A percentile compares a stretch with the other conserved stretches of the same genome.
Conservation (phyloP, 2,888 invertebrate genomes). For the Criorhina ranunculi region DNA sequence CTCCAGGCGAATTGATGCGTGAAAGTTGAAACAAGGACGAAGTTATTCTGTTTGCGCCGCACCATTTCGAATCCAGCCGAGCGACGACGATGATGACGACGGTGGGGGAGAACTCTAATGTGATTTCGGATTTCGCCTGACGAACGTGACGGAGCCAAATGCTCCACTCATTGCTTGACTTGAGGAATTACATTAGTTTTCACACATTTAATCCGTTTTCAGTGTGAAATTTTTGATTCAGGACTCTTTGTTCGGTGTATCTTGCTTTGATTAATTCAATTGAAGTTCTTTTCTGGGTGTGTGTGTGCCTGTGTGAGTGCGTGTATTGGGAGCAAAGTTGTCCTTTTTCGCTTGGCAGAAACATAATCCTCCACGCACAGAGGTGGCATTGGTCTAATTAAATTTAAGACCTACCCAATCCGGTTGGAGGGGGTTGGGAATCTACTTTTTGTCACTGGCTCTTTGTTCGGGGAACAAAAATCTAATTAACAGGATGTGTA, state of each 20-base stretch:
- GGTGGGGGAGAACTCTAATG: not conserved
- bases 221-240: slow-evolving; percentile 31
- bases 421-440: not conserved
- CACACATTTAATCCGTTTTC: slow-evolving; percentile 24
- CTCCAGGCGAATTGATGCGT: slow-evolving; percentile 6
- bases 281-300: slow-evolving; percentile 13
- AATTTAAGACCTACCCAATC: not conserved
- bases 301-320: not conserved
- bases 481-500: not conserved
- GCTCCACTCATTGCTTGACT: slow-evolving; percentile 8
- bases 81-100: not conserved
- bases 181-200: slow-evolving; percentile 45
- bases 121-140: slow-evolving; percentile 33
- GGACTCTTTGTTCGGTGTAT: not conserved
- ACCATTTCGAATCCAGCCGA: too few relatives aligned
- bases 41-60: not conserved
- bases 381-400: slow-evolving; percentile 13
- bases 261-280: slow-evolving; percentile 33
- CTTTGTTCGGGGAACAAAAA: not conserved
- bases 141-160: slow-evolving; percentile 17
- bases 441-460: not conserved
- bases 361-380: not conserved
- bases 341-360: not conserved
- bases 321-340: not conserved
- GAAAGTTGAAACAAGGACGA: slow-evolving; percentile 18